Percentiles rank a stretch among this genome's conserved stretches.
Evolutionary conservation across 2,797 vertebrate species (phyloP).

Genomic region (Enteromius paludinosus): DNA sequence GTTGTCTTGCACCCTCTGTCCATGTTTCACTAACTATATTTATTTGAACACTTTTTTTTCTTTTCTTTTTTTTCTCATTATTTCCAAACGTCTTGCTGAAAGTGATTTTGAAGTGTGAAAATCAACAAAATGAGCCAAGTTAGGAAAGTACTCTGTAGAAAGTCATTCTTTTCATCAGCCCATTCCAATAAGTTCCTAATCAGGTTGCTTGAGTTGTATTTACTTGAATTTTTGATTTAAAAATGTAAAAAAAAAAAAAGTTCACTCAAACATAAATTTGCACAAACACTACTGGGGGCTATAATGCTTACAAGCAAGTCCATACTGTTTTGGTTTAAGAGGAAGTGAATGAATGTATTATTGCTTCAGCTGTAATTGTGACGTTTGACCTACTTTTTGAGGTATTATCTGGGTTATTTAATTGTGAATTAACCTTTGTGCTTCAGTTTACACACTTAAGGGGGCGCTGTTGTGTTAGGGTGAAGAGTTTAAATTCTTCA

Average conservation of each 20-base stretch:
- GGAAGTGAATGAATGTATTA: neutral
- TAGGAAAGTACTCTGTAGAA: neutral
- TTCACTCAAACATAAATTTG: neutral
- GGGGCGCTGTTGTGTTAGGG: slow-evolving; percentile 34
- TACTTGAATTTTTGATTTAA: neutral
- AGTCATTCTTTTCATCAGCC: neutral
- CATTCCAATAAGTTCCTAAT: neutral
- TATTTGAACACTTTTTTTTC: too few species aligned
- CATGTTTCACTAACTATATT: neutral
- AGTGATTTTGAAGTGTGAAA: neutral
- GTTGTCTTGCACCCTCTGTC: neutral
- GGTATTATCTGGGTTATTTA: slow-evolving; percentile 9
- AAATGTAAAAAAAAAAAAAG: neutral
- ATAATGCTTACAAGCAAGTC: neutral
- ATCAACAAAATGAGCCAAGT: neutral
- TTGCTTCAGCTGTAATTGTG: slow-evolving; percentile 19
- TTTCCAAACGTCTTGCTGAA: neutral
- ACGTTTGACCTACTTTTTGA: slow-evolving; percentile 58
- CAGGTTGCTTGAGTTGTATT: neutral
- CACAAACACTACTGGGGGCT: neutral
- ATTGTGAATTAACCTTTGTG: neutral
- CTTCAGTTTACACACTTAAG: slow-evolving; percentile 27
- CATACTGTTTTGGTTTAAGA: neutral
- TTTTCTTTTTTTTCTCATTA: neutral
- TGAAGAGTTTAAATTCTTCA: slow-evolving; percentile 33